Base-by-base conservation (phyloP, 1,140 invertebrate species). In the Leucophenga varia region DNA sequence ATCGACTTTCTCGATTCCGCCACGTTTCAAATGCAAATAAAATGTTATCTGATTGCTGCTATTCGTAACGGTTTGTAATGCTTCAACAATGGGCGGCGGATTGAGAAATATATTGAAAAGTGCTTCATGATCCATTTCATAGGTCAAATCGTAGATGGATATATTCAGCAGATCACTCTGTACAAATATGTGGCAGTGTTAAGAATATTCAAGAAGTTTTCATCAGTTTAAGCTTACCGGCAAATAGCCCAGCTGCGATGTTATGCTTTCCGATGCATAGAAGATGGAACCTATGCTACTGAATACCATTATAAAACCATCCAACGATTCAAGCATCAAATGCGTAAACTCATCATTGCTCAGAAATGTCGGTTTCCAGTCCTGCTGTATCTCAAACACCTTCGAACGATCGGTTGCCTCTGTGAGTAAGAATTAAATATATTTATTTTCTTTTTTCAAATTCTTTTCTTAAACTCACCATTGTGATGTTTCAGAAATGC, bases 321-420 rank as follows among this genome's bases (percentile, higher is more conserved):
- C 92, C 41, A 95, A 76, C 6, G 92, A 91, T 78, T 95, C 93
- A 49, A 96, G 77, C 65, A 93, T 89, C 32, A 95, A 79, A 78
- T 95, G 91, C 32, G 90, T 93, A 68, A 96, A 97, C 79, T 97
- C 93, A 78, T 96, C 93, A 74, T 96, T 95, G 2, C 91, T 91
- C 19, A 97, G 76, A 78, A 96, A 96, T 16, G 90, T 84, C 12
- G 94, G 94, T 77, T 96, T 96, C 93, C 92, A 96, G 72, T 95
- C 87, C 78, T 94, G 91, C 75, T 92, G 87, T 40, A 95, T 91
- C 78, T 95, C 92, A 72, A 94, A 86, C 14, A 83, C 85, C 72
- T 89, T 84, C 2, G 91, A 92, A 61, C 87, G 82, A 3, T 89
- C 84, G 35, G 89, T 84, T 49, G 90, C 82, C 81, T 95, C 93